phyloP scores from a whole-genome alignment of 2,113 vertebrate species.

The Archocentrus centrarchus region DNA sequence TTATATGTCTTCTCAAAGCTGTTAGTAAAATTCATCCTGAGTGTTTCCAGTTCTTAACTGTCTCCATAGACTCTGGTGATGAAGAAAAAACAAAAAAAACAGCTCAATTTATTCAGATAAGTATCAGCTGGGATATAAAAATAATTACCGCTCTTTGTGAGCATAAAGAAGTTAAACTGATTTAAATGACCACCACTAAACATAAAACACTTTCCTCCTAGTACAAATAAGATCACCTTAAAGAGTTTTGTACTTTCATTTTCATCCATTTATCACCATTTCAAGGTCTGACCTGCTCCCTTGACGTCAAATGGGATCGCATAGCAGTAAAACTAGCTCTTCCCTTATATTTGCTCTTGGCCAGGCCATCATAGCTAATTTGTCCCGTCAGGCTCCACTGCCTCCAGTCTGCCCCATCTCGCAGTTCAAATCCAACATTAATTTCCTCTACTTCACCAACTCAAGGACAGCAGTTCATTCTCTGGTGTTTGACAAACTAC shows the following conservation, averaged over 20 bases:
- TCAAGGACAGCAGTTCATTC: constrained; percentile 61
- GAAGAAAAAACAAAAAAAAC: neutral
- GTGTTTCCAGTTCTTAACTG: neutral
- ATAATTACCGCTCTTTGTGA: neutral
- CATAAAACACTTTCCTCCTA: neutral
- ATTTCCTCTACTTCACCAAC: constrained; percentile 54
- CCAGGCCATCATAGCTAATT: constrained; percentile 60
- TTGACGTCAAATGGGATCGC: constrained; percentile 48
- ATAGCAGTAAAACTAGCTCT: constrained; percentile 31
- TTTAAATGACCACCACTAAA: constrained; percentile 16
- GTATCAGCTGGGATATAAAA: neutral
- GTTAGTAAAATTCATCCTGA: neutral
- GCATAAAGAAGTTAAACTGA: neutral
- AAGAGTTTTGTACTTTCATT: constrained; percentile 19
- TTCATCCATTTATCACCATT: constrained; percentile 39
- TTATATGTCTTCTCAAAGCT: neutral
- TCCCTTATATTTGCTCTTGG: constrained; percentile 41
- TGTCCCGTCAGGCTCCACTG: constrained; percentile 64
- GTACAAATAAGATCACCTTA: constrained; percentile 18
- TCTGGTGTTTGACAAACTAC: constrained; percentile 40
- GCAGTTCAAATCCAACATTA: constrained; percentile 51
- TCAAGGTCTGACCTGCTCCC: neutral
- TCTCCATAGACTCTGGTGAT: neutral
- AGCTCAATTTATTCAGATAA: constrained; percentile 17
- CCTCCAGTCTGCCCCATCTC: constrained; percentile 47